Conservation (phyloP, 2,797 vertebrate species). For the Microctenopoma steveboyesi region DNA sequence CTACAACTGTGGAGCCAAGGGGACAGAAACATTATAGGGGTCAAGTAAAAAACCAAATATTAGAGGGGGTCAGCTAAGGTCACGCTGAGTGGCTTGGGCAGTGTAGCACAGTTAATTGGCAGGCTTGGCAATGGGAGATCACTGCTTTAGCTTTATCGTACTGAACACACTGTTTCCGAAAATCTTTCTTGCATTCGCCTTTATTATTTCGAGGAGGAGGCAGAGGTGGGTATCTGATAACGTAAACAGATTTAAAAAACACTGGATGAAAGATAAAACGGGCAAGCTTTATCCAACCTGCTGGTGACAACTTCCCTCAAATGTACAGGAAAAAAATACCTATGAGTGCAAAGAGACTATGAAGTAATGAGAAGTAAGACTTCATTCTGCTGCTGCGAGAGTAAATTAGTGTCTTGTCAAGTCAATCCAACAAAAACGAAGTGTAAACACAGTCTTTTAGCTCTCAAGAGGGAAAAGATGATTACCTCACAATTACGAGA, state of each 20-base stretch:
- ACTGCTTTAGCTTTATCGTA: too few relatives aligned
- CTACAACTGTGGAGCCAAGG: background rate
- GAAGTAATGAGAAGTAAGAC: conserved; percentile 58
- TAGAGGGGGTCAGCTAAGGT: background rate
- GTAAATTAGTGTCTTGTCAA: conserved; percentile 73
- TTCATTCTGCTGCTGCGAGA: conserved; percentile 60
- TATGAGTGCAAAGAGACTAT: conserved; percentile 38
- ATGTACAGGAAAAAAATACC: conserved; percentile 17
- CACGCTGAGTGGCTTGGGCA: background rate
- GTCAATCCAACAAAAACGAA: conserved; percentile 63
- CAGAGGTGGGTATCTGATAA: background rate
- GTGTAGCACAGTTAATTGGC: background rate
- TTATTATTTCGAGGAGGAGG: background rate
- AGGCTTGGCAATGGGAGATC: background rate
- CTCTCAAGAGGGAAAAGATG: conserved; percentile 77
- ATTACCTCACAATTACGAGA: conserved; percentile 79
- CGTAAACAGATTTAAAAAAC: background rate
- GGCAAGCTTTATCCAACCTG: conserved; percentile 18
- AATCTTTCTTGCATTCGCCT: background rate
- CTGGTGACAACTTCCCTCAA: conserved; percentile 30
- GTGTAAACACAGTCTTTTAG: conserved; percentile 77
- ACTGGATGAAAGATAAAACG: background rate
- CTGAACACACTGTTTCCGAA: background rate
- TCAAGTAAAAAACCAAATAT: conserved; percentile 15
- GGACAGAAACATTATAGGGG: background rate